Conservation (phyloP, 2,888 invertebrate genomes). For the Himalopsyche kuldschensis region DNA sequence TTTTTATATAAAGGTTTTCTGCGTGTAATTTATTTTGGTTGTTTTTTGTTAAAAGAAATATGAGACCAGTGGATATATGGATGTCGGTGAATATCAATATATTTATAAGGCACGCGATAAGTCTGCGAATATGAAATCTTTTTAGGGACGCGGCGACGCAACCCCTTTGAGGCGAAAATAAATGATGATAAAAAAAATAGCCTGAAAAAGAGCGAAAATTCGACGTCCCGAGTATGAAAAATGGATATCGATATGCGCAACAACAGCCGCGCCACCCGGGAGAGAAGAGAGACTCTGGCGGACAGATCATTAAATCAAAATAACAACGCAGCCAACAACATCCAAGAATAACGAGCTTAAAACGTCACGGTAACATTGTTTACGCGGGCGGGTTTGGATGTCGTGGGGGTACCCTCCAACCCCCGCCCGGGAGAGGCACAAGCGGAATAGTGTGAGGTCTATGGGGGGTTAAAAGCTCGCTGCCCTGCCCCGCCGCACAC, state of each 20-base stretch:
- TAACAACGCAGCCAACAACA: constrained; percentile 32
- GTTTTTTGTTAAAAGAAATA: too few relatives aligned
- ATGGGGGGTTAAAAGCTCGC: constrained; percentile 3
- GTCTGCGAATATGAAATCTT: background rate
- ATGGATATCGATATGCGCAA: background rate
- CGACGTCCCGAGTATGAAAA: background rate
- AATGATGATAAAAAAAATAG: background rate
- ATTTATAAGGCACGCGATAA: background rate
- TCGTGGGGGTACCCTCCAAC: constrained; percentile 5
- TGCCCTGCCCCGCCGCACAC: constrained; percentile 7
- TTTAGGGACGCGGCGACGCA: background rate
- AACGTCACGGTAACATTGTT: constrained; percentile 39
- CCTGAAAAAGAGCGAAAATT: background rate
- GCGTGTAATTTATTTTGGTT: too few relatives aligned
- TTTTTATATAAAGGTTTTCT: too few relatives aligned
- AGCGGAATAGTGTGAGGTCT: background rate
- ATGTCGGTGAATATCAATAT: too few relatives aligned
- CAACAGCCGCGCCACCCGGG: background rate
- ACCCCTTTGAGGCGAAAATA: background rate
- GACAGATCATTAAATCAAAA: constrained; percentile 37
- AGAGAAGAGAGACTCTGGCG: background rate
- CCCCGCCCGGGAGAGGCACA: background rate
- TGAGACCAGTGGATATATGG: too few relatives aligned
- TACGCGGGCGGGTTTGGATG: constrained; percentile 22
- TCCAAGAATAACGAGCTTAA: constrained; percentile 39